Conservation (phyloP, 1,140 invertebrate species). For the Dendrolimus punctatus region DNA sequence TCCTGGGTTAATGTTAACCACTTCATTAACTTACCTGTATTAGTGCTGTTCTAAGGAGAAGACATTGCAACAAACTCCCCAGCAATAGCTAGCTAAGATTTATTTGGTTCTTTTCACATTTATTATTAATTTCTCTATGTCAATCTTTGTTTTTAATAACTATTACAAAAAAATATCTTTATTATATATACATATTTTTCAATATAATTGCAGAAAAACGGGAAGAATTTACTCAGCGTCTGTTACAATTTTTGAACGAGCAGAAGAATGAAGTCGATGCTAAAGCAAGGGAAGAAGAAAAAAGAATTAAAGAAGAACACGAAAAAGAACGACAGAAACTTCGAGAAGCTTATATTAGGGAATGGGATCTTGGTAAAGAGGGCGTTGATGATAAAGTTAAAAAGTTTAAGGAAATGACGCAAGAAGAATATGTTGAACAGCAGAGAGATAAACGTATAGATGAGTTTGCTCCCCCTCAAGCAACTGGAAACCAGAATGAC, state of each 20-base stretch:
- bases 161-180: too few species aligned
- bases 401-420: constrained; percentile 77
- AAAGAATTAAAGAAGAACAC: constrained; percentile 51
- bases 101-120: too few species aligned
- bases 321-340: constrained; percentile 64
- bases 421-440: constrained; percentile 86
- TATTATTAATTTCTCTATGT: too few species aligned
- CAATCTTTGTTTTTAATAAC: too few species aligned
- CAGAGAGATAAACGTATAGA: constrained; percentile 76
- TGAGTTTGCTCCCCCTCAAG: constrained; percentile 77
- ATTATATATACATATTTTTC: background rate
- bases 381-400: constrained; percentile 58
- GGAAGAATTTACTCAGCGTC: constrained; percentile 52
- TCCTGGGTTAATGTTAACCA: too few species aligned
- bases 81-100: too few species aligned
- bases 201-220: constrained; percentile 52
- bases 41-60: too few species aligned
- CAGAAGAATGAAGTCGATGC: constrained; percentile 63
- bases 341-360: constrained; percentile 74
- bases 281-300: constrained; percentile 62
- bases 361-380: constrained; percentile 80
- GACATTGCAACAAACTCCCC: too few species aligned
- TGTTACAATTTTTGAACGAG: constrained; percentile 66
- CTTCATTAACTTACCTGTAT: too few species aligned
- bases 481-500: constrained; percentile 29